A percentile compares a stretch with the other conserved stretches of the same genome.
These are phyloP conservation scores for Nyctibius grandis DNA, from an alignment of 2,797 vertebrate genomes.

Conservation along the genomic window DNA sequence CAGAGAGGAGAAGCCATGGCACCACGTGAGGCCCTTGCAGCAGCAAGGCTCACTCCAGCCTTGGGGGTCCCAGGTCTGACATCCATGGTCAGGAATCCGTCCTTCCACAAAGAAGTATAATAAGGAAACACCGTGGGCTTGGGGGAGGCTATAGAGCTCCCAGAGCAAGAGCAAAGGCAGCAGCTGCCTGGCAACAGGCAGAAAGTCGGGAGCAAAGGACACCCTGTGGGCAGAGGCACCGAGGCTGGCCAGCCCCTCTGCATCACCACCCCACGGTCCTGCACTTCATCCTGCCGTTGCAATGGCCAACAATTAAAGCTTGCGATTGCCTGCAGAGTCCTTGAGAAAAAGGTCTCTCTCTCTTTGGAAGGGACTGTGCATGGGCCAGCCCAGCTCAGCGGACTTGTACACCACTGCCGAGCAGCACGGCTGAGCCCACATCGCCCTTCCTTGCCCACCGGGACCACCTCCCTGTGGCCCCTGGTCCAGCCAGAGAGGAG, in stretches of 20 bases:
- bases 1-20: neutral
- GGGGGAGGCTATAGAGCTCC: neutral
- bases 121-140: neutral
- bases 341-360: neutral
- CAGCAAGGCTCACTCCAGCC: neutral
- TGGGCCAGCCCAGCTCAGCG: neutral
- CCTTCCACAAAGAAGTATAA: neutral
- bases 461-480: neutral
- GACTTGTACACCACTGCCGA: neutral
- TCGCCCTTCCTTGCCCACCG: fast-evolving
- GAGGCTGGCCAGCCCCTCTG: neutral
- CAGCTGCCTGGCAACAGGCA: neutral
- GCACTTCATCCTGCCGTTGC: fast-evolving
- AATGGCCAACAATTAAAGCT: neutral
- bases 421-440: fast-evolving
- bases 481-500: neutral
- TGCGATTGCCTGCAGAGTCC: neutral
- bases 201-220: neutral
- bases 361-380: neutral
- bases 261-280: too few relatives aligned
- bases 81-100: neutral
- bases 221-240: neutral
- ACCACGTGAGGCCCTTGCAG: neutral
- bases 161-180: neutral
- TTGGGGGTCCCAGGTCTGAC: neutral